These are phyloP conservation scores for Emys orbicularis DNA, from an alignment of 2,797 vertebrate genomes.

Conservation along the genomic window DNA sequence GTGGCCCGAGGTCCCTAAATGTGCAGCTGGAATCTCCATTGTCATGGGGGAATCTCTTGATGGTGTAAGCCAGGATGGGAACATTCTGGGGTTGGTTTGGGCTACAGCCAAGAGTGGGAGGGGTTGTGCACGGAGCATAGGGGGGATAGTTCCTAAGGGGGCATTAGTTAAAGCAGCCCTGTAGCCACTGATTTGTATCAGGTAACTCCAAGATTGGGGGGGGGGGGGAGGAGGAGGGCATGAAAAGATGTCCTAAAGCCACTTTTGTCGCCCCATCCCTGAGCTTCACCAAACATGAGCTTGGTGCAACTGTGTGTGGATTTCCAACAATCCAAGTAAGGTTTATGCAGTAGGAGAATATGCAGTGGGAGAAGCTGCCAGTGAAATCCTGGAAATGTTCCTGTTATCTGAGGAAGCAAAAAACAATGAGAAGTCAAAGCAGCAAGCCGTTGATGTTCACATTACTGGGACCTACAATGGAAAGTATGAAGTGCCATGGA, in stretches of 20 bases:
- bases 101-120: background rate
- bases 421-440: background rate
- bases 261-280: background rate
- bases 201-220: background rate
- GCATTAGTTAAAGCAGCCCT: background rate
- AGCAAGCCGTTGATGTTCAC: background rate
- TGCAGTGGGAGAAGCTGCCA: rapidly evolving
- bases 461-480: background rate
- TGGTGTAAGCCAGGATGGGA: too few relatives aligned
- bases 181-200: background rate
- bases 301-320: background rate
- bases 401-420: background rate
- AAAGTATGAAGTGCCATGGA: background rate
- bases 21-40: too few relatives aligned
- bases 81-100: background rate
- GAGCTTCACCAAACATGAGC: background rate
- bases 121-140: background rate
- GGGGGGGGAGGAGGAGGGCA: too few relatives aligned
- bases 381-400: background rate
- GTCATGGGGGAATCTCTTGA: too few relatives aligned
- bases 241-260: background rate
- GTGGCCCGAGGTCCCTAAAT: too few relatives aligned
- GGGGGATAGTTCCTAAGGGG: background rate
- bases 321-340: background rate
- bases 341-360: background rate